Conservation (phyloP, 1,140 invertebrate species). For the Ostrea edulis region DNA sequence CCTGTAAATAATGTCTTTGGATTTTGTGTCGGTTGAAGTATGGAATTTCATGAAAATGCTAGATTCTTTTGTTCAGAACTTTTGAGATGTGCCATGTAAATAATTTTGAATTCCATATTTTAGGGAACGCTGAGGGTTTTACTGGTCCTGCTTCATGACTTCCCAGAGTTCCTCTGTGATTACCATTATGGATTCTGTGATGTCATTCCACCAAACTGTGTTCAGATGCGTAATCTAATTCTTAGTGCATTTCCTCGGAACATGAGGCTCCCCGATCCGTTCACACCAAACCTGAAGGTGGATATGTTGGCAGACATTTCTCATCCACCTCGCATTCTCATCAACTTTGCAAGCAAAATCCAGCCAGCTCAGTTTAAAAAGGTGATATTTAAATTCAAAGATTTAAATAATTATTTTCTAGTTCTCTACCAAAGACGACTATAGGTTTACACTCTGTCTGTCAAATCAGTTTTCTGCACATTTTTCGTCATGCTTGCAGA, state of each 20-base stretch:
- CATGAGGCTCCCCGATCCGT: slow-evolving; percentile 98
- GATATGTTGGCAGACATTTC: slow-evolving; percentile 94
- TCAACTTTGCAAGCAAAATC: slow-evolving; percentile 93
- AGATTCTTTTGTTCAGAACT: too few relatives aligned
- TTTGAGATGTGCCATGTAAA: too few relatives aligned
- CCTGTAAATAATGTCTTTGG: too few relatives aligned
- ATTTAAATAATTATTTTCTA: background rate
- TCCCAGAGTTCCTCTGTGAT: slow-evolving; percentile 99
- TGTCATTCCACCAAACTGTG: slow-evolving; percentile 98
- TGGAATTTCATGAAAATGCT: too few relatives aligned
- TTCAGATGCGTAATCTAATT: slow-evolving; percentile 99
- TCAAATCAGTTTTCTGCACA: too few relatives aligned
- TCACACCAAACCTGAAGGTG: slow-evolving; percentile 93
- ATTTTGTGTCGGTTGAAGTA: too few relatives aligned
- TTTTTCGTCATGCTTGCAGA: too few relatives aligned
- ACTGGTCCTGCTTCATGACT: slow-evolving; percentile 98
- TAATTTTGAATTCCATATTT: slow-evolving; percentile 42
- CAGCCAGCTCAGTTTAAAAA: slow-evolving; percentile 94
- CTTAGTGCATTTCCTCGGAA: slow-evolving; percentile 98
- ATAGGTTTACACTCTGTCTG: too few relatives aligned
- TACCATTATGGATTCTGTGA: slow-evolving; percentile 99
- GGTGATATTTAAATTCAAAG: slow-evolving; percentile 66
- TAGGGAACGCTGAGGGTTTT: slow-evolving; percentile 96
- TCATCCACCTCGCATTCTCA: slow-evolving; percentile 91
- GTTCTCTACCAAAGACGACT: background rate